Conservation (phyloP, 2,113 vertebrate species). For the Psilopsiagon aurifrons region DNA sequence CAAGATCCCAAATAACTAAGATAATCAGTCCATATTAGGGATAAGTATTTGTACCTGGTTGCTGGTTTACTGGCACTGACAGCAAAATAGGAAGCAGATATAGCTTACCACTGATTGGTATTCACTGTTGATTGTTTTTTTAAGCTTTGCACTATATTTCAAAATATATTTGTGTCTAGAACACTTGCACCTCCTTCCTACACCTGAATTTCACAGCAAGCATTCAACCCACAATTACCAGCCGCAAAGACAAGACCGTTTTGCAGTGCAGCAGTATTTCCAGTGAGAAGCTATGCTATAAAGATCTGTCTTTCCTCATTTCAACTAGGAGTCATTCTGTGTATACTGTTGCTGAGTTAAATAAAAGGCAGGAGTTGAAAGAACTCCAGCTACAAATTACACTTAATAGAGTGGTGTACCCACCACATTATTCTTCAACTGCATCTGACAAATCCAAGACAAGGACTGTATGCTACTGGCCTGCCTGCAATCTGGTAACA, state of each 20-base stretch:
- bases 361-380: background rate
- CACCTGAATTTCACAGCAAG: background rate
- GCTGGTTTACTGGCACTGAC: background rate
- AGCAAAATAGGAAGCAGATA: background rate
- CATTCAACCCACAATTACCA: background rate
- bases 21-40: background rate
- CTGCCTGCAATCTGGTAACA: background rate
- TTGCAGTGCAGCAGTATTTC: background rate
- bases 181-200: background rate
- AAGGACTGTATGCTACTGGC: background rate
- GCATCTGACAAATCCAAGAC: background rate
- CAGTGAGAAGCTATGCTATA: background rate
- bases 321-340: background rate
- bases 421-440: background rate
- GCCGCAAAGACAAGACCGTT: rapidly evolving
- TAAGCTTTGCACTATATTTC: background rate
- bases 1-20: background rate
- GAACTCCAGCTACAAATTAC: background rate
- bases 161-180: background rate
- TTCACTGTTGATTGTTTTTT: background rate
- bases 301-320: background rate
- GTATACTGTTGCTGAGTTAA: background rate
- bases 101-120: background rate
- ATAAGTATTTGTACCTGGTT: background rate
- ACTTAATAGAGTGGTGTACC: background rate